Conservation (phyloP, 2,888 invertebrate genomes). For the Noctua janthe region DNA sequence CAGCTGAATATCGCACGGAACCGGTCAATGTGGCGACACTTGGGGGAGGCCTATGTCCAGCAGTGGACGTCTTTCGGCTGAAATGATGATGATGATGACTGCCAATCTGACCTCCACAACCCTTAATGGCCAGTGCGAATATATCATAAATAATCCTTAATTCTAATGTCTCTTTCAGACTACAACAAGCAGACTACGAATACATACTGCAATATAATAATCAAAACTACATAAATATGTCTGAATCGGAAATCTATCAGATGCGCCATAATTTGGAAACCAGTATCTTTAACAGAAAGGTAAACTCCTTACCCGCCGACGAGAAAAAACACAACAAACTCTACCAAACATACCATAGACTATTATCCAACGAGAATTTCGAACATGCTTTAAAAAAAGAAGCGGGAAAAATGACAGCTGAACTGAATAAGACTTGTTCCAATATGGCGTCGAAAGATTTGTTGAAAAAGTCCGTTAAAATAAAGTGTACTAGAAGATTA, state of each 20-base stretch:
- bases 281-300: not conserved
- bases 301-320: not conserved
- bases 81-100: too few relatives aligned
- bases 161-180: conserved; percentile 59
- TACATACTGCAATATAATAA: conserved; percentile 50
- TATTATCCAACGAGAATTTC: conserved; percentile 57
- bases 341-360: conserved; percentile 57
- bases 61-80: too few relatives aligned
- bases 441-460: conserved; percentile 12
- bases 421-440: conserved; percentile 32
- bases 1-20: not conserved
- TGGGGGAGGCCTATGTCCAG: too few relatives aligned
- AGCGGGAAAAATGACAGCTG: conserved; percentile 32
- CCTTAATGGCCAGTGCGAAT: not conserved
- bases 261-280: conserved; percentile 15
- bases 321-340: conserved; percentile 16
- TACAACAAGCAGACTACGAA: conserved; percentile 70
- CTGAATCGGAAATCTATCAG: not conserved
- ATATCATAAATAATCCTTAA: not conserved
- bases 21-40: too few relatives aligned
- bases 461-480: not conserved
- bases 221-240: conserved; percentile 11
- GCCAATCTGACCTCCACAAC: too few relatives aligned
- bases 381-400: conserved; percentile 48
- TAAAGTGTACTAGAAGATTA: conserved; percentile 48